Evolutionary conservation across 2,113 vertebrate species (phyloP), one percentile per base, ranked within the genome.

Genomic region (Monopterus albus): DNA sequence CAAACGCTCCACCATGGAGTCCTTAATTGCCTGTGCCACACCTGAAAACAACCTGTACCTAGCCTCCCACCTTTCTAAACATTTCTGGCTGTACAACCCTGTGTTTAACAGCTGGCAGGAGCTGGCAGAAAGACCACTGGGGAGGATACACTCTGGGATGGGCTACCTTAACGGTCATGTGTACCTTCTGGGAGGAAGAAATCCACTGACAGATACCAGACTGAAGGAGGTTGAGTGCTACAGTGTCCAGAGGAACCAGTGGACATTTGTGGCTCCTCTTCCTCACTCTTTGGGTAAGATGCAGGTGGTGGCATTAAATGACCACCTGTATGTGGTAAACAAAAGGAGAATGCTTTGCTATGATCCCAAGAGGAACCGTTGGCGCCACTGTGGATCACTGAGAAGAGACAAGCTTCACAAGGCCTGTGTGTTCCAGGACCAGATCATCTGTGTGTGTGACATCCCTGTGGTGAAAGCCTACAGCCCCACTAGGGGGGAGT

Each of bases 181-280:
- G 21, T 96, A 95, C 73, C 92, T 96, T 35, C 71, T 96, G 29
- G 95, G 95, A 5, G 95, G 95, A 1, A 88, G 94, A 21, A 94
- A 95, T 66, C 93, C 95, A 0, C 65, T 94, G 17, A 95, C 95
- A 0, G 94, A 94, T 8, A 78, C 89, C 50, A 92, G 94, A 31
- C 52, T 96, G 15, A 96, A 95, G 73, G 95, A 96, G 50, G 95
- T 96, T 0, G 95, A 96, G 78, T 96, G 95, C 57, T 96, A 96
- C 79, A 96, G 93, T 47, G 85, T 96, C 63, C 95, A 95, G 83
- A 94, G 95, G 70, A 95, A 96, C 72, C 95, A 96, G 88, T 96
- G 95, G 95, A 91, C 87, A 0, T 81, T 96, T n/a, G 95, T 95
- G 74, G 93, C 94, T 2, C 92, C 95, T 6, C 82, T 96, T 58